Conservation (phyloP, 2,113 vertebrate genomes). For the Toxotes jaculatrix region DNA sequence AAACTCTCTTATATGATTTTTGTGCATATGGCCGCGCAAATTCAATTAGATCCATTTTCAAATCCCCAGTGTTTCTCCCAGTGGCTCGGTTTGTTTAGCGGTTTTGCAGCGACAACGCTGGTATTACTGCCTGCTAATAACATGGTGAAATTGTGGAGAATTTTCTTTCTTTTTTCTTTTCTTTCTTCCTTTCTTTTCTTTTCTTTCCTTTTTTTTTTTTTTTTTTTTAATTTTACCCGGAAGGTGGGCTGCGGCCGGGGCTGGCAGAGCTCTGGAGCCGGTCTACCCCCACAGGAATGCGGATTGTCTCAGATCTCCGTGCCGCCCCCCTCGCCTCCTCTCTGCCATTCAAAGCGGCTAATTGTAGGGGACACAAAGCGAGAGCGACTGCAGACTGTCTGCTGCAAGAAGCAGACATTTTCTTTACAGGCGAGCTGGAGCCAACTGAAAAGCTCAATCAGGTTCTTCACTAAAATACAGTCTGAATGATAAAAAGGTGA, state of each 20-base stretch:
- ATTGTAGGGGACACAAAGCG: conserved; percentile 85
- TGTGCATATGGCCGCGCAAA: conserved; percentile 28
- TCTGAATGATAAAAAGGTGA: conserved; percentile 8
- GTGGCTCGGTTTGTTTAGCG: conserved; percentile 65
- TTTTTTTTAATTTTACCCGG: conserved; percentile 71
- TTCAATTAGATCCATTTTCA: conserved; percentile 56
- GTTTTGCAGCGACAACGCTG: conserved; percentile 44
- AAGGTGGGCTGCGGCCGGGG: conserved; percentile 86
- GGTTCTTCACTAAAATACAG: conserved; percentile 22
- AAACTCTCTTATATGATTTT: conserved; percentile 19
- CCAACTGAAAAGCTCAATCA: conserved; percentile 34
- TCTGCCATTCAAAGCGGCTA: conserved; percentile 86
- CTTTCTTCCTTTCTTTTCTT: conserved; percentile 12
- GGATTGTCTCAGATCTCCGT: conserved; percentile 90
- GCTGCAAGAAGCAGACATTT: conserved; percentile 70
- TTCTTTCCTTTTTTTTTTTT: neutral
- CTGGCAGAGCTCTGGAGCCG: conserved; percentile 90
- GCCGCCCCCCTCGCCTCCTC: conserved; percentile 86
- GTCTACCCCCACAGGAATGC: conserved; percentile 97
- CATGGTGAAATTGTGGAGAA: conserved; percentile 66
- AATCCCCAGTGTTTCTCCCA: conserved; percentile 23
- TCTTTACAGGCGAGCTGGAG: conserved; percentile 57
- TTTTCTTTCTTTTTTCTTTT: conserved; percentile 40
- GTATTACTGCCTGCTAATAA: conserved; percentile 70
- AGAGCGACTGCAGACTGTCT: conserved; percentile 81